Evolutionary conservation across 2,797 vertebrate species (phyloP).

Genomic region (Geotrypetes seraphini): DNA sequence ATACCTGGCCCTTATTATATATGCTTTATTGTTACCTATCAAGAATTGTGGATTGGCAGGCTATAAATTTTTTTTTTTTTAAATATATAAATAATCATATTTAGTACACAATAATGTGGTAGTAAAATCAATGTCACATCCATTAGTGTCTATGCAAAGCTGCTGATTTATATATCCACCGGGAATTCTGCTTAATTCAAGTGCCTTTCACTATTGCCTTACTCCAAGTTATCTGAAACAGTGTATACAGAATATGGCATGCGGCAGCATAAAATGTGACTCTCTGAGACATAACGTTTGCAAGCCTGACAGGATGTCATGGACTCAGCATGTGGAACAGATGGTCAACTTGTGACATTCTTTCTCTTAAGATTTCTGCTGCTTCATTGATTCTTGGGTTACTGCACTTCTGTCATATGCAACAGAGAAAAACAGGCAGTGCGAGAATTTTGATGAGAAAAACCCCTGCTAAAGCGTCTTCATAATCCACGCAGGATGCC

Average conservation of each 20-base stretch:
- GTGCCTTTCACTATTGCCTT: constrained; percentile 9
- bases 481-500: no score
- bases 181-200: constrained; percentile 22
- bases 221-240: constrained; percentile 22
- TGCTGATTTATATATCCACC: constrained; percentile 1
- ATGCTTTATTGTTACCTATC: no score
- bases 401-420: constrained; percentile 6
- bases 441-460: no score
- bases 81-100: no score
- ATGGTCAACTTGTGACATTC: constrained; percentile 8
- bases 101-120: no score
- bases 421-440: constrained; percentile 17
- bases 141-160: constrained; percentile 16
- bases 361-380: constrained; percentile 6
- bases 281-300: constrained; percentile 12
- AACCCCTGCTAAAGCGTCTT: no score
- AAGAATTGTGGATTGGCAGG: no score
- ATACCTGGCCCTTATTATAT: no score
- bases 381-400: constrained; percentile 15
- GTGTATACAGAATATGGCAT: constrained; percentile 7
- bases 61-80: no score
- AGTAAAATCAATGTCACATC: no score
- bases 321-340: constrained; percentile 9
- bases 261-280: constrained; percentile 1
- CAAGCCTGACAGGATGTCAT: constrained; percentile 11